A percentile compares a stretch with the other conserved stretches of the same genome.
phyloP scores from a whole-genome alignment of 2,113 vertebrate species.

The Struthidea cinerea region DNA sequence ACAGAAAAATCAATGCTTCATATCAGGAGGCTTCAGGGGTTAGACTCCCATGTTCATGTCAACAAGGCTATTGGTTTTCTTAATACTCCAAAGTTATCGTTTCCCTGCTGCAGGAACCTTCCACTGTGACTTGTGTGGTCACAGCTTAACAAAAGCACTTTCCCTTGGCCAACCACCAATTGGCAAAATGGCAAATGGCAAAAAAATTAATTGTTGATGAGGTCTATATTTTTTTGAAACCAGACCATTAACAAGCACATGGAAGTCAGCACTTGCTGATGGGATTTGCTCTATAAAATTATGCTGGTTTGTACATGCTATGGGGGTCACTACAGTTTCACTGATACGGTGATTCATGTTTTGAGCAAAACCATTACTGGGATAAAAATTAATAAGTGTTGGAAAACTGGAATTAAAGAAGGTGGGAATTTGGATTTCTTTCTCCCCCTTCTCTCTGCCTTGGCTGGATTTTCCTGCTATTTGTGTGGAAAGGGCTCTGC shows the following conservation, averaged over 20 bases:
- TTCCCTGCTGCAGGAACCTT: constrained; percentile 85
- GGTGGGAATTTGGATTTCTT: background rate
- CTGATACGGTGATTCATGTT: background rate
- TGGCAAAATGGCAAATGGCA: constrained; percentile 37
- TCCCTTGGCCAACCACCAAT: constrained; percentile 74
- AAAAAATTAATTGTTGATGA: constrained; percentile 77
- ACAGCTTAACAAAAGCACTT: constrained; percentile 89
- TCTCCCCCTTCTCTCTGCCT: background rate
- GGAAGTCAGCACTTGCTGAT: background rate
- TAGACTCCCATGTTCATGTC: constrained; percentile 98
- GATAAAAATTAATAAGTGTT: background rate
- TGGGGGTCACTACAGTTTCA: background rate
- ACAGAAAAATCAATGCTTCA: constrained; percentile 99
- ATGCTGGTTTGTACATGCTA: background rate
- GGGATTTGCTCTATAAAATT: background rate
- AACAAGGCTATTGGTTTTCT: constrained; percentile 99
- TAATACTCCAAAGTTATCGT: constrained; percentile 97
- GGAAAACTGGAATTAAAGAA: background rate
- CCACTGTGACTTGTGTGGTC: constrained; percentile 89
- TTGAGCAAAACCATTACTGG: background rate
- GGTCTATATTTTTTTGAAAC: constrained; percentile 65
- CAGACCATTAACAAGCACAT: background rate
- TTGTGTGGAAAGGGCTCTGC: background rate
- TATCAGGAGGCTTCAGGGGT: constrained; percentile 99
- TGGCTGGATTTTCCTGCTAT: background rate